Percentiles rank a stretch among this genome's conserved stretches.
Conservation (phyloP, 2,888 invertebrate genomes). For the Orthosia gracilis region DNA sequence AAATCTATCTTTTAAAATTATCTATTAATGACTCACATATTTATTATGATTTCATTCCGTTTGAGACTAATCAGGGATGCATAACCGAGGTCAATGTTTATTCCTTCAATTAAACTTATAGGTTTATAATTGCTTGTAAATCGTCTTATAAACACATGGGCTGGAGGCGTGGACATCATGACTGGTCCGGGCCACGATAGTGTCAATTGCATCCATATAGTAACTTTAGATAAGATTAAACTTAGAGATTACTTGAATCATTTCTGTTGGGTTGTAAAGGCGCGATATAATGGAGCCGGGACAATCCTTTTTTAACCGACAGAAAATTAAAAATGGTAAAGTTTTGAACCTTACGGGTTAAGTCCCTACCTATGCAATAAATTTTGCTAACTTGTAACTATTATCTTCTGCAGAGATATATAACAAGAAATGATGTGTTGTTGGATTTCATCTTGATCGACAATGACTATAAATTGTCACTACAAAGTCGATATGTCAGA, state of each 20-base stretch:
- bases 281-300: neutral
- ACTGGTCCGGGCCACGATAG: conserved; percentile 9
- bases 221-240: conserved; percentile 46
- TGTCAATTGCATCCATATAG: conserved; percentile 34
- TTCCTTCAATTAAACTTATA: conserved; percentile 3
- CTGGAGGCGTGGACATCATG: conserved; percentile 65
- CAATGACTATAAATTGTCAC: neutral
- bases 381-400: neutral
- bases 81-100: neutral
- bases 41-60: neutral
- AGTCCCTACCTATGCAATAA: too few relatives aligned
- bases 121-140: conserved; percentile 39
- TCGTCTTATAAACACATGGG: conserved; percentile 49
- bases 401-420: neutral
- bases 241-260: conserved; percentile 22
- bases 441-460: neutral
- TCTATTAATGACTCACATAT: conserved; percentile 13
- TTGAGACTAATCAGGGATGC: conserved; percentile 5
- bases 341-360: neutral
- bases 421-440: neutral
- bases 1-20: conserved; percentile 8
- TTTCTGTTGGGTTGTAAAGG: conserved; percentile 30
- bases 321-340: neutral
- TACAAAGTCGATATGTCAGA: neutral
- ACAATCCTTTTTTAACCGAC: neutral